Evolutionary conservation across 2,888 invertebrate genomes (phyloP), one percentile per base, ranked within the genome.

Genomic region (Epicampocera succincta): DNA sequence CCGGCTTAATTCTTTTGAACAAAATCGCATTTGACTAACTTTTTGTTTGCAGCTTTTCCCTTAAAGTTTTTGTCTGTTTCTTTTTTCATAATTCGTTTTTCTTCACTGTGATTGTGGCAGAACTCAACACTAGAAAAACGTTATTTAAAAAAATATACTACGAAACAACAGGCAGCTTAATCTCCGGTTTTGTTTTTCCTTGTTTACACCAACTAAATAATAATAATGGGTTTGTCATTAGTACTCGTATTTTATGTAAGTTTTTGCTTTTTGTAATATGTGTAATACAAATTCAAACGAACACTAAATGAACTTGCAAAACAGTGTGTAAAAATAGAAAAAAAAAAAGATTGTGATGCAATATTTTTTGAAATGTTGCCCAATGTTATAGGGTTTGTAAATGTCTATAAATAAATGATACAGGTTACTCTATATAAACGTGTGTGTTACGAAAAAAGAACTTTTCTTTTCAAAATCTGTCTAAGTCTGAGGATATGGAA

Each of bases 161-260:
- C 65, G 25, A 61, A 74, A 68, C 78, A 68, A 76, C 84, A 84
- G 81, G 71, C 84, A 80, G 82, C 81, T 83, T 84, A 85, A 85
- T 85, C 85, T 85, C 85, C 85, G 85, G 84, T 85, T 80, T 78
- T 63, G 58, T 84, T 82, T 77, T 56, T 54, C 33, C 25, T 46
- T 60, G 48, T 73, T 66, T 52, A 56, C 50, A 58, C 63, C 40
- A 50, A 66, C 80, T 75, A 80, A 66, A 52, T 66, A 66, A 81
- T 84, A 79, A 81, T 84, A 79, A 83, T 81, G 71, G 79, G 76
- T 74, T 83, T 83, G 81, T 81, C 84, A 83, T 83, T 80, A 77
- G 71, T 72, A 83, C 81, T 80, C 75, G 71, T 72, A 80, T 79
- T 83, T 81, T 63, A 76, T 77, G 72, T 61, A n/a, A n/a, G n/a